Evolutionary conservation across 2,113 vertebrate genomes (phyloP).

Genomic region (Fregata magnificens): DNA sequence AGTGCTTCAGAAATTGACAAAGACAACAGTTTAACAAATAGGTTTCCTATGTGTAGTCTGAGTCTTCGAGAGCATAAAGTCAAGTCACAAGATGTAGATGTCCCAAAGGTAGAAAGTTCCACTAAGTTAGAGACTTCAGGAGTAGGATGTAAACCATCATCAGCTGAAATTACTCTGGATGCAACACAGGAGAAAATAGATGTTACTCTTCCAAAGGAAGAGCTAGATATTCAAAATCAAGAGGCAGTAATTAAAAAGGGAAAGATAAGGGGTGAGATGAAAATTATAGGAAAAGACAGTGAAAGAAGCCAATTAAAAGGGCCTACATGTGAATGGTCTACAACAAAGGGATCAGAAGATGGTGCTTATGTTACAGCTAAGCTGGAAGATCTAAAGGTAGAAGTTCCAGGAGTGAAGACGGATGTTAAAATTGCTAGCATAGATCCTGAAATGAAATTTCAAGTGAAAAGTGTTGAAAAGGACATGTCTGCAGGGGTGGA

Average conservation of each 20-base stretch:
- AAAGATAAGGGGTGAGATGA: not conserved
- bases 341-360: not conserved
- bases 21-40: not conserved
- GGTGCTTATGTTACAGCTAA: conserved; percentile 12
- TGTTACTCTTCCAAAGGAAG: not conserved
- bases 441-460: conserved; percentile 56
- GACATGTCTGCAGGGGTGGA: not conserved
- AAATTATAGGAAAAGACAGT: not conserved
- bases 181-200: not conserved
- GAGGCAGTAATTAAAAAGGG: not conserved
- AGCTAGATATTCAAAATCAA: not conserved
- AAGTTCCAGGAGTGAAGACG: not conserved
- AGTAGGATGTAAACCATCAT: not conserved
- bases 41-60: not conserved
- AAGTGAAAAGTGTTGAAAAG: conserved; percentile 38
- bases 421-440: not conserved
- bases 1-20: not conserved
- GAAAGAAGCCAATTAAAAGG: conserved; percentile 2
- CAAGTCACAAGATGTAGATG: not conserved
- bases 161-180: not conserved
- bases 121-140: not conserved
- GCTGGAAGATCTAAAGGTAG: conserved; percentile 15
- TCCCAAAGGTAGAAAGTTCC: not conserved
- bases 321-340: not conserved
- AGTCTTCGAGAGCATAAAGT: not conserved